Evolutionary conservation across 2,888 invertebrate species (phyloP).

Genomic region (Dryobotodes eremita): DNA sequence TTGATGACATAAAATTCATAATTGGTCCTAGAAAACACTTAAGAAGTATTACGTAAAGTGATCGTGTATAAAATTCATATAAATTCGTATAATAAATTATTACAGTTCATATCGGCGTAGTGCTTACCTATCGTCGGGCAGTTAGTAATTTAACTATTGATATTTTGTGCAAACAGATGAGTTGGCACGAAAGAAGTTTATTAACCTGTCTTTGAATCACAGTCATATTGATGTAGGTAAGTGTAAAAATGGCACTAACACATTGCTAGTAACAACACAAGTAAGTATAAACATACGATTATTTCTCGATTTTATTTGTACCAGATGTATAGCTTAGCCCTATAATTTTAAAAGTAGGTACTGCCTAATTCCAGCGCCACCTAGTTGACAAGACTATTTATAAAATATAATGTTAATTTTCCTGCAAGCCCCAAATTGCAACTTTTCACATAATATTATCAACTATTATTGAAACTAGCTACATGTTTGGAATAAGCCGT

Average conservation of each 20-base stretch:
- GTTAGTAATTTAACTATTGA: constrained; percentile 48
- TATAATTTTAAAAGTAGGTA: neutral
- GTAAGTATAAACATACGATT: constrained; percentile 48
- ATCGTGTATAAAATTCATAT: constrained; percentile 5
- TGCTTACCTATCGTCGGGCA: constrained; percentile 29
- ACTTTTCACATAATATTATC: constrained; percentile 4
- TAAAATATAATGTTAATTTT: neutral
- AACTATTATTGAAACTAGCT: constrained; percentile 19
- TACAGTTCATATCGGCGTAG: constrained; percentile 32
- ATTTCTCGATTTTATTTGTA: neutral
- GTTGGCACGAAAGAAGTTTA: constrained; percentile 78
- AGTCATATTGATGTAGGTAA: constrained; percentile 81
- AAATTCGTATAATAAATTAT: constrained; percentile 27
- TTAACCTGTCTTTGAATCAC: constrained; percentile 38
- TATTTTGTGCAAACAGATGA: constrained; percentile 77
- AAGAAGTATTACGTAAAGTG: constrained; percentile 28
- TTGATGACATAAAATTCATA: constrained; percentile 29
- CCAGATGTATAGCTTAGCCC: neutral
- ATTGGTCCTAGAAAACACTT: constrained; percentile 14
- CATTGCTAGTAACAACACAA: constrained; percentile 30
- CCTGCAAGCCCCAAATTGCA: neutral
- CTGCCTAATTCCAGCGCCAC: neutral
- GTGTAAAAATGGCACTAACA: constrained; percentile 58
- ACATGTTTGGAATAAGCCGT: constrained; percentile 41
- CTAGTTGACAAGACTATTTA: neutral